phyloP scores from a whole-genome alignment of 2,797 vertebrate species.

The Pelochelys cantorii region DNA sequence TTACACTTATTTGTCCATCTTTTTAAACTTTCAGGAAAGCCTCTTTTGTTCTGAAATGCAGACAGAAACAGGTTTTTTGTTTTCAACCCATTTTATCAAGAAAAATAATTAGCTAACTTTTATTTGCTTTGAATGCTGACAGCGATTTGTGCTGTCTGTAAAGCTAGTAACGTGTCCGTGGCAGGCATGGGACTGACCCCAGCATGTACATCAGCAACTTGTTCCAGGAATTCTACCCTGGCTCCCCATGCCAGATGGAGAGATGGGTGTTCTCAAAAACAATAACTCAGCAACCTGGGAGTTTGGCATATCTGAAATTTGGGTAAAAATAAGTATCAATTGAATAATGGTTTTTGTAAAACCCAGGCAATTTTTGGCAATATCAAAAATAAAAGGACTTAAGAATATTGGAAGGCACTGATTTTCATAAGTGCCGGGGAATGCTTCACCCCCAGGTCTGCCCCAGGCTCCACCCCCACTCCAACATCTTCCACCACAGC shows the following conservation, averaged over 20 bases:
- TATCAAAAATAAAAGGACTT: not conserved
- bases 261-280: not conserved
- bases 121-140: not conserved
- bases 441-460: too few relatives aligned
- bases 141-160: not conserved
- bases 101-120: not conserved
- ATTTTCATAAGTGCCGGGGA: too few relatives aligned
- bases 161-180: not conserved
- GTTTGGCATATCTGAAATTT: not conserved
- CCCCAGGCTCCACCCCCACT: too few relatives aligned
- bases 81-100: not conserved
- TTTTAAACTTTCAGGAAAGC: not conserved
- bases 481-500: too few relatives aligned
- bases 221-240: not conserved
- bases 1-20: not conserved
- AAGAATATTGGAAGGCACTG: constrained; percentile 16
- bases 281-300: too few relatives aligned
- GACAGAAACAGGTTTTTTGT: not conserved
- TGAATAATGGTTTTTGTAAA: not conserved
- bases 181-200: not conserved
- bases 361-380: not conserved
- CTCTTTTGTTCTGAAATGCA: not conserved
- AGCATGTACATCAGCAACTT: not conserved
- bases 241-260: not conserved
- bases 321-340: not conserved